Percentiles rank a stretch among this genome's conserved stretches.
These are phyloP conservation scores for Lepidocolaptes lacrymiger DNA, from an alignment of 2,797 vertebrate species.

Conservation along the genomic window DNA sequence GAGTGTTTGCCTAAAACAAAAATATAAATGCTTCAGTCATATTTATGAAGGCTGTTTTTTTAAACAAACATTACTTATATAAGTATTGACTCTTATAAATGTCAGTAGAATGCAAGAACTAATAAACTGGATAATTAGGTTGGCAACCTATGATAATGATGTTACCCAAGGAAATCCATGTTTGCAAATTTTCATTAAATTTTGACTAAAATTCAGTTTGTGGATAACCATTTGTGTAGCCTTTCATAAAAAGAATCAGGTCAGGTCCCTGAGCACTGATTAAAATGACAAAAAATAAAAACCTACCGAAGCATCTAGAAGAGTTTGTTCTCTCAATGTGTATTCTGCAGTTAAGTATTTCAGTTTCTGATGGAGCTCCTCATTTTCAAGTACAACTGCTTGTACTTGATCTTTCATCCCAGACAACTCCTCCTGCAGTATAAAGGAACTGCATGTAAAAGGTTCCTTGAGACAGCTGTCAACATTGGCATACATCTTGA, in stretches of 20 bases:
- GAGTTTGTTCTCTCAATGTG: slow-evolving; percentile 79
- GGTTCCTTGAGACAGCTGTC: neutral
- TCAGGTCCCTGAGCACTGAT: neutral
- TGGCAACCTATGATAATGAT: neutral
- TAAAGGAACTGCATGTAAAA: slow-evolving; percentile 17
- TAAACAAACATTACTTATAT: neutral
- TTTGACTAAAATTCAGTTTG: neutral
- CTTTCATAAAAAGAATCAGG: neutral
- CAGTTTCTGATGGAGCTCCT: slow-evolving; percentile 83
- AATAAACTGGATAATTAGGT: neutral
- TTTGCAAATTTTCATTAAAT: neutral
- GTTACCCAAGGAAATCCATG: neutral
- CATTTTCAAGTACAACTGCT: slow-evolving; percentile 88
- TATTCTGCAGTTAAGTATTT: slow-evolving; percentile 79
- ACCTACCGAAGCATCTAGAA: slow-evolving; percentile 79
- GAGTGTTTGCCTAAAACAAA: slow-evolving; percentile 75
- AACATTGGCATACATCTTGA: neutral
- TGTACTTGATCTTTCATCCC: slow-evolving; percentile 84
- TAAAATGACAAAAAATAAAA: neutral
- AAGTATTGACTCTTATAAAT: neutral
- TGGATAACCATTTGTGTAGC: neutral
- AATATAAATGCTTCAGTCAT: neutral
- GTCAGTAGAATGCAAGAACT: neutral
- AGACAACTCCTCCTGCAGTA: slow-evolving; percentile 86
- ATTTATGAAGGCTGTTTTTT: neutral